Base-by-base conservation (phyloP, 2,113 vertebrate species). In the Upupa epops region DNA sequence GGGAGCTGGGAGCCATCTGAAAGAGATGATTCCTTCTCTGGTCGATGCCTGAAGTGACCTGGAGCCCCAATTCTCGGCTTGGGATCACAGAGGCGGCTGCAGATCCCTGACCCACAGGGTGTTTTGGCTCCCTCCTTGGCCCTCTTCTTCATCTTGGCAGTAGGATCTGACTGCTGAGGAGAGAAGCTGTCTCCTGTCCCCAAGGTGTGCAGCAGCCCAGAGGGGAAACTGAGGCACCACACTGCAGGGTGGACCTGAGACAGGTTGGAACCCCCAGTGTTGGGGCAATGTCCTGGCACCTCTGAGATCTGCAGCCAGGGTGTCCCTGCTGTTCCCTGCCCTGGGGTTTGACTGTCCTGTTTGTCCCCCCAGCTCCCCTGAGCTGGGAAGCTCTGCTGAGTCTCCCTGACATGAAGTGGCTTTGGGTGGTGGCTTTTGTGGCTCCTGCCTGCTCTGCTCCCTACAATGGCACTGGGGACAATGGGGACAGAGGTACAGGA, bases 351-450 rank as follows among this genome's bases (percentile, higher is more conserved):
- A 90, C 40, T 0, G 0, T 60, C 46, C 80, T 60, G 40, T 49
- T 68, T 66, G 36, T 25, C 64, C 68, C 69, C 40, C 9, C 86
- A 88, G 93, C 40, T 79, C 66, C 45, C 66, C 36, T 77, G 65
- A 77, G 36, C 40, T 0, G 0, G 60, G 74, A 51, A 91, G 52
- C 70, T 56, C 66, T 0, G 2, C 66, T 11, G 80, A 37, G 34
- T 12, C 11, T 49, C 59, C 54, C 37, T 11, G 69, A 16, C 80
- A 96, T 93, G 95, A 86, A 65, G 83, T 92, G 93, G 89, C 83
- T 94, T 72, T 96, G 93, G 95, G 40, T 94, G 8, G 8, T 93
- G 93, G 91, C 80, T 83, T 86, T 93, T 37, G 91, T 92, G 89
- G 89, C 59, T 11, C 80, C 95, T 0, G 11, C 59, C 68, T 90